A percentile compares a stretch with the other conserved stretches of the same genome.
These are phyloP conservation scores for Mionectes olivaceus DNA, from an alignment of 2,797 vertebrate genomes.

Conservation along the genomic window DNA sequence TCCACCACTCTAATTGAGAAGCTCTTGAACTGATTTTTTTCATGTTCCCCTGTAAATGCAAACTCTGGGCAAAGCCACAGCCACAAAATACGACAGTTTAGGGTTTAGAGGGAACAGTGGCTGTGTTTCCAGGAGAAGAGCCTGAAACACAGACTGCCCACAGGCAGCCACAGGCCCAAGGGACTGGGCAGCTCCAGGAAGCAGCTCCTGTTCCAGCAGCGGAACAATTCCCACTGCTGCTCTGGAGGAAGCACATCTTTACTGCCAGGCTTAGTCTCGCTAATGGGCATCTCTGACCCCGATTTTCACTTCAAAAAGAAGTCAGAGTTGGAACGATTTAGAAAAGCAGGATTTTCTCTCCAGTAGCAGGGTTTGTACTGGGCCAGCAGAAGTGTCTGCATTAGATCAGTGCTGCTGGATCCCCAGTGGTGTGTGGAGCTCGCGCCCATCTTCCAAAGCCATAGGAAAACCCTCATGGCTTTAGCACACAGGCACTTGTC, in stretches of 20 bases:
- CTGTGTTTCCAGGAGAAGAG: background rate
- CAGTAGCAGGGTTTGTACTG: background rate
- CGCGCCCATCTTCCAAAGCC: background rate
- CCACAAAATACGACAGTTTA: background rate
- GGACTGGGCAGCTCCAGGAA: background rate
- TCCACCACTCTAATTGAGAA: background rate
- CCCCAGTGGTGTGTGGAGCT: background rate
- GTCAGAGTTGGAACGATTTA: background rate
- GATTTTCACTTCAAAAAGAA: conserved; percentile 2
- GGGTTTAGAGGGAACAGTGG: background rate
- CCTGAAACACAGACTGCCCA: background rate
- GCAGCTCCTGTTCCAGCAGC: background rate
- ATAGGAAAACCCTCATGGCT: background rate
- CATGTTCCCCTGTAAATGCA: background rate
- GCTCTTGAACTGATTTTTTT: background rate
- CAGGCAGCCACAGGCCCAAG: background rate
- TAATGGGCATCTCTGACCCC: background rate
- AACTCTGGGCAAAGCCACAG: background rate
- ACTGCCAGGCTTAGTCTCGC: background rate
- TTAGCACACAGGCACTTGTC: background rate
- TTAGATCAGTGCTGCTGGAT: background rate
- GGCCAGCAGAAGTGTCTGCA: background rate
- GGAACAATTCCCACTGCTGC: background rate
- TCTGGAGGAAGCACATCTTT: background rate
- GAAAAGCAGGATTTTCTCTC: background rate